Conservation (phyloP, 2,888 invertebrate genomes). For the Sacculina carcini region DNA sequence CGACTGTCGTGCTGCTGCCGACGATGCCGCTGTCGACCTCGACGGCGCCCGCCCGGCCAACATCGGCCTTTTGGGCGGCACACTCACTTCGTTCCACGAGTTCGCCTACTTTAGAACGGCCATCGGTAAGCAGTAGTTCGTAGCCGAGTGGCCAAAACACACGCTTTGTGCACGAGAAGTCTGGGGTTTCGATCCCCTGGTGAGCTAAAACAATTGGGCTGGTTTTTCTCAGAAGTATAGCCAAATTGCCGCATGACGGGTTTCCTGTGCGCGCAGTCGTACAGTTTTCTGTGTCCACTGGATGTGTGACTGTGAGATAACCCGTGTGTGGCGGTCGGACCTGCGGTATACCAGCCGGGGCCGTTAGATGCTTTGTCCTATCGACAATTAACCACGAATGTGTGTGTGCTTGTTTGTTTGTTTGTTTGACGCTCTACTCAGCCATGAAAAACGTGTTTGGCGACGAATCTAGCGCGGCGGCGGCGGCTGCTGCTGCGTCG, state of each 20-base stretch:
- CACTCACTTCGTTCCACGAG: no score
- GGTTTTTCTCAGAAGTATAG: background rate
- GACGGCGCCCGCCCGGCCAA: no score
- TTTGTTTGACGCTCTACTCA: conserved; percentile 10
- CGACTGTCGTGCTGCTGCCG: conserved; percentile 87
- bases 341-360: no score
- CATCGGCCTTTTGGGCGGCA: no score
- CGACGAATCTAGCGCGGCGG: conserved; percentile 55
- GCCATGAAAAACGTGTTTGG: conserved; percentile 46
- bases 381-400: conserved; percentile 14
- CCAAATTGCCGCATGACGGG: no score
- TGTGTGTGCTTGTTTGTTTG: conserved; percentile 3
- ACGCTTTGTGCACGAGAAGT: no score
- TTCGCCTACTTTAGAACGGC: conserved; percentile 94
- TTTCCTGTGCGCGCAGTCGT: no score
- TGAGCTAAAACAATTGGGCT: background rate
- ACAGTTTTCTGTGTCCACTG: no score
- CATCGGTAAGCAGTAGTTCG: conserved; percentile 33
- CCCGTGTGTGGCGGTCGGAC: no score
- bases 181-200: background rate
- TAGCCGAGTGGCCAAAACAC: no score
- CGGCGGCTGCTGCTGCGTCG: conserved; percentile 12
- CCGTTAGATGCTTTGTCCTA: background rate
- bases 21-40: conserved; percentile 84
- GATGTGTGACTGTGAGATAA: no score